Evolutionary conservation across 64 coral and sea anemone genomes (phyloP).

Genomic region (Montipora foliosa): DNA sequence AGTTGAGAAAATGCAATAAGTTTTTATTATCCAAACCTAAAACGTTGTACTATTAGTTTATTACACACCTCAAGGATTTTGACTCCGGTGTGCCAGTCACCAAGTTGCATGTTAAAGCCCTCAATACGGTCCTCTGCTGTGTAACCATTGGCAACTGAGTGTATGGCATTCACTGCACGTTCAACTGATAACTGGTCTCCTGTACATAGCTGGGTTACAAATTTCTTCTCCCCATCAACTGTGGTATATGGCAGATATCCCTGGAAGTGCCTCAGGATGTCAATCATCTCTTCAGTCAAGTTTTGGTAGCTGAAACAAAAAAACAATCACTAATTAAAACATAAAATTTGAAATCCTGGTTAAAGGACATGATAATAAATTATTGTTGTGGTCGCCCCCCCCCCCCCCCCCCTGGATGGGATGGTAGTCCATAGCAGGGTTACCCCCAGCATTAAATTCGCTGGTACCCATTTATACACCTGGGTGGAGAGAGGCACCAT

Average conservation of each 20-base stretch:
- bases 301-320: constrained; percentile 34
- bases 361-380: too few relatives aligned
- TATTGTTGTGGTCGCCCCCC: too few relatives aligned
- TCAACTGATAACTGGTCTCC: background rate
- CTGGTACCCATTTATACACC: too few relatives aligned
- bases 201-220: background rate
- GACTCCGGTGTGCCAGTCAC: background rate
- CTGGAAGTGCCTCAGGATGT: constrained; percentile 51
- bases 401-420: too few relatives aligned
- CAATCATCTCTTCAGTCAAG: constrained; percentile 57
- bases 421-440: too few relatives aligned
- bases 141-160: background rate
- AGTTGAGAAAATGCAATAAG: background rate
- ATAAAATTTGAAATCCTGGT: too few relatives aligned
- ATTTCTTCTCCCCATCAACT: background rate
- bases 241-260: background rate
- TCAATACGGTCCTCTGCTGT: background rate
- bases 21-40: background rate
- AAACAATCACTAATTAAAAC: too few relatives aligned
- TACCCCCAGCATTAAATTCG: too few relatives aligned
- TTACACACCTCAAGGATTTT: background rate
- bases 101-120: background rate
- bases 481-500: too few relatives aligned
- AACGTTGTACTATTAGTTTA: too few relatives aligned
- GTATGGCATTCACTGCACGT: background rate